Evolutionary conservation across 2,113 vertebrate species (phyloP), one percentile per base, ranked within the genome.

Genomic region (Lucifuga dentata): DNA sequence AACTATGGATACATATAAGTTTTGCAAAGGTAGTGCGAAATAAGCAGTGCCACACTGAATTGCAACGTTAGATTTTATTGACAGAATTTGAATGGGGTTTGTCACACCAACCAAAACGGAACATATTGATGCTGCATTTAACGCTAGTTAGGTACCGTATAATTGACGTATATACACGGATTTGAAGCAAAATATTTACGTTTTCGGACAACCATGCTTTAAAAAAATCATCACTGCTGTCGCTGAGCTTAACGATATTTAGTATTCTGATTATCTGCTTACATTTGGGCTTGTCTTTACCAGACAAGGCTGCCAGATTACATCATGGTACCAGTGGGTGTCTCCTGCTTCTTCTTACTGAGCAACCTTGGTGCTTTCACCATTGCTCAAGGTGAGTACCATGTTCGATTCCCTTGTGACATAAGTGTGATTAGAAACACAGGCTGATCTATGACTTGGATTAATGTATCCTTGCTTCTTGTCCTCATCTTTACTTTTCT

Each of bases 361-460:
- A 7, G 61, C 64, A 16, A 17, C 44, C 11, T 89, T 8, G 41
- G 40, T 17, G 7, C 83, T 40, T 26, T 3, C 23, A 0, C 50
- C 3, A 16, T 0, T 12, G 57, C 21, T 64, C 62, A 81, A 69
- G 85, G 87, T 87, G 45, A 83, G 81, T 73, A 38, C 5, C 38
- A n/a, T 9, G 5, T 8, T 1, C 0, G 16, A 56, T 20, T 1
- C 49, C 12, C 17, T 20, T 24, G 8, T 26, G 1, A 5, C 24
- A 5, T n/a, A 0, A n/a, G 23, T 35, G 19, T 48, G 12, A 35
- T 51, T 29, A 35, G n/a, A 35, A 11, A 51, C 24, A 10, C 40
- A 46, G 38, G 12, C 15, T 51, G 56, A 16, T 48, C 38, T 69
- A 51, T 43, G 33, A 1, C 17, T 7, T 15, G 11, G 3, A 7